A percentile compares a stretch with the other conserved stretches of the same genome.
phyloP scores from a whole-genome alignment of 2,113 vertebrate species.

The Trochalopteron elliotii region DNA sequence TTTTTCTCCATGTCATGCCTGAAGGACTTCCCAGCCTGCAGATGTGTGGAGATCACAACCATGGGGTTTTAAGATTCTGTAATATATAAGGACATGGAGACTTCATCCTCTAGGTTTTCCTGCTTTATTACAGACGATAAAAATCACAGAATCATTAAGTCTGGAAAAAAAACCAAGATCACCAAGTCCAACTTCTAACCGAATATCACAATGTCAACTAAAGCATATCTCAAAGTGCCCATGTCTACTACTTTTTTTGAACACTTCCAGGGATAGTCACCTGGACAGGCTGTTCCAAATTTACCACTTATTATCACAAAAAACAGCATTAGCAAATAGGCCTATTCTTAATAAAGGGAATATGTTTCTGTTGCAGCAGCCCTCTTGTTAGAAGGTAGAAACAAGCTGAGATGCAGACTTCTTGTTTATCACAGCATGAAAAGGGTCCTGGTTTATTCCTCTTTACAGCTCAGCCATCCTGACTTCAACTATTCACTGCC shows the following conservation, averaged over 20 bases:
- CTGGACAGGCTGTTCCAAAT: not conserved
- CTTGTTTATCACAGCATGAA: not conserved
- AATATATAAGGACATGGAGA: not conserved
- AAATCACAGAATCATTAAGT: not conserved
- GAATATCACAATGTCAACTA: not conserved
- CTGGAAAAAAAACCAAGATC: not conserved
- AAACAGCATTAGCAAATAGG: not conserved
- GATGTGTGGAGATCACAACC: not conserved
- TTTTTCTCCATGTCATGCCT: not conserved
- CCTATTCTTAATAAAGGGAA: not conserved
- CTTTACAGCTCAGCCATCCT: not conserved
- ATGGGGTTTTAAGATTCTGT: not conserved
- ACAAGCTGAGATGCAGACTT: not conserved
- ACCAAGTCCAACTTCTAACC: not conserved
- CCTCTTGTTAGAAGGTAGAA: not conserved
- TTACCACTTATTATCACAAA: not conserved
- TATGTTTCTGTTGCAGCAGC: not conserved
- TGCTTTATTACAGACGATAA: not conserved
- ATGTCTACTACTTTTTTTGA: not conserved
- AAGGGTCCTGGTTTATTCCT: not conserved
- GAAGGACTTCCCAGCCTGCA: rapidly evolving
- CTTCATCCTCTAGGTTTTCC: not conserved
- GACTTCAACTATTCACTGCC: not conserved
- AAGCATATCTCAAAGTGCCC: not conserved
- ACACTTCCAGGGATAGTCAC: not conserved